Evolutionary conservation across 2,797 vertebrate species (phyloP).

Genomic region (Propithecus deckenii): DNA sequence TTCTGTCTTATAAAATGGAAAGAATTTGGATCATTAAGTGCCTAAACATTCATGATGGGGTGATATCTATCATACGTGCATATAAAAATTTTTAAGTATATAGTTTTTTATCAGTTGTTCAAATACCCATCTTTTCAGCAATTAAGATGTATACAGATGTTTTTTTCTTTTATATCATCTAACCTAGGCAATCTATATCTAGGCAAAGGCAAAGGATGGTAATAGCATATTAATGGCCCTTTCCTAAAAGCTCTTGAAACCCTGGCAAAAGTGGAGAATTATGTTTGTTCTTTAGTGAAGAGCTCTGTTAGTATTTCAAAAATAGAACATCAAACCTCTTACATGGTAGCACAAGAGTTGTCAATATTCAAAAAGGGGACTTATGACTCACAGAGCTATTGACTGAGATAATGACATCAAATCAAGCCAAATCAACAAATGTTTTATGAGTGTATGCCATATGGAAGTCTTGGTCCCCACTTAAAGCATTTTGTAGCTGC

Average conservation of each 20-base stretch:
- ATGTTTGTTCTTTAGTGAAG: neutral
- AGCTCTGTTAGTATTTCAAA: conserved; percentile 19
- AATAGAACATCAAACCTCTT: neutral
- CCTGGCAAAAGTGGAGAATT: neutral
- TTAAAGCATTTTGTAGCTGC: neutral
- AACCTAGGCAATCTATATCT: neutral
- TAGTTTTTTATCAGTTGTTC: neutral
- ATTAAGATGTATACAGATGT: neutral
- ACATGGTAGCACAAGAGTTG: neutral
- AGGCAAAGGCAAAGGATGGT: neutral
- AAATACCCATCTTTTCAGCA: neutral
- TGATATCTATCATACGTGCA: neutral
- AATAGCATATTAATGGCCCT: neutral
- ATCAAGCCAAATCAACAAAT: neutral
- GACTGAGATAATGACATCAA: neutral
- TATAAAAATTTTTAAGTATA: neutral
- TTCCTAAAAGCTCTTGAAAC: conserved; percentile 37
- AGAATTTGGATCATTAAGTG: conserved; percentile 53
- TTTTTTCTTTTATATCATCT: neutral
- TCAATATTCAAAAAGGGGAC: neutral
- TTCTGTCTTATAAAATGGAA: conserved; percentile 52
- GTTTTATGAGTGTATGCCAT: neutral
- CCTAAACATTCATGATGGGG: conserved; percentile 41
- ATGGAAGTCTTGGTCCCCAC: neutral
- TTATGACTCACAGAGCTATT: neutral